phyloP scores from a whole-genome alignment of 2,888 invertebrate species.

The Glyphotaelius pellucidus region DNA sequence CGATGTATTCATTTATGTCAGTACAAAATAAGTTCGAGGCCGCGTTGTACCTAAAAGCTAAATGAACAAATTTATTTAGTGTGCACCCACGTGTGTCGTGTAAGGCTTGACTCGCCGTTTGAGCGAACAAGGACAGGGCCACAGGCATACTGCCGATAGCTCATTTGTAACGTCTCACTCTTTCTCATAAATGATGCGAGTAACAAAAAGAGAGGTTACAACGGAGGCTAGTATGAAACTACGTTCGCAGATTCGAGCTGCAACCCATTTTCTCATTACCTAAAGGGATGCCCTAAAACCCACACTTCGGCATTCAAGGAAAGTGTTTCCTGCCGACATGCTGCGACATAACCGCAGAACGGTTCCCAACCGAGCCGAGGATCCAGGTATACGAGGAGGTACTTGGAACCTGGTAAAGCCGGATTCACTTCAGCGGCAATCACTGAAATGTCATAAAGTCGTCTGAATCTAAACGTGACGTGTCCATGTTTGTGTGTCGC shows the following conservation, averaged over 20 bases:
- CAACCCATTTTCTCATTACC: slow-evolving; percentile 11
- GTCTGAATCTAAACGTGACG: neutral
- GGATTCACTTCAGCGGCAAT: slow-evolving; percentile 6
- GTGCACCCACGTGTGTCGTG: neutral
- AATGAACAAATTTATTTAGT: neutral
- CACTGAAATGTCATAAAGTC: neutral
- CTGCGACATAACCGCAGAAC: neutral
- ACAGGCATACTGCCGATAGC: neutral
- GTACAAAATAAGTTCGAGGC: neutral
- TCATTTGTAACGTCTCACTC: too few relatives aligned
- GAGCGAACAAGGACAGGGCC: neutral
- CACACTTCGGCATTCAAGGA: neutral
- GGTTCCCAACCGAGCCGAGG: neutral
- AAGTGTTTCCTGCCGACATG: neutral
- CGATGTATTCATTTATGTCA: neutral
- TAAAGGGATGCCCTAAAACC: slow-evolving; percentile 5
- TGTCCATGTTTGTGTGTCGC: slow-evolving; percentile 2
- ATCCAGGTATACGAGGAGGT: neutral
- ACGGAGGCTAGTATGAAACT: neutral
- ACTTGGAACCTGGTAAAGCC: neutral
- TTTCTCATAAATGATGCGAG: too few relatives aligned
- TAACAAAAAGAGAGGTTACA: neutral
- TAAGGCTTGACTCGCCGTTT: neutral
- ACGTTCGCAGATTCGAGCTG: too few relatives aligned
- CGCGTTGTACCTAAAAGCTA: neutral